Evolutionary conservation across 2,888 invertebrate genomes (phyloP), one percentile per base, ranked within the genome.

Genomic region (Thyatira batis): DNA sequence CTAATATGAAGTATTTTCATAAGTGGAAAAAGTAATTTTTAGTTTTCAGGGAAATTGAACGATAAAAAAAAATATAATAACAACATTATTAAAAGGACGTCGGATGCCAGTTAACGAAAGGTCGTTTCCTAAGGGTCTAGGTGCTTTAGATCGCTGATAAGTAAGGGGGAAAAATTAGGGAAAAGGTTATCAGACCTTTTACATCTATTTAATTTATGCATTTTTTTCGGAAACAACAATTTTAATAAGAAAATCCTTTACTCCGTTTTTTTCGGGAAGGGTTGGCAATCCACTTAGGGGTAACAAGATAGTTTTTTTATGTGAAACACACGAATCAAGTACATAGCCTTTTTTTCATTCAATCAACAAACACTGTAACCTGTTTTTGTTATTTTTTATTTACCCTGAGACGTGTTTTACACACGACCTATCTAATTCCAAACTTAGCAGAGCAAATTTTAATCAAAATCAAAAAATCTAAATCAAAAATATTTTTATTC

Each of bases 21-120:
- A 23, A 23, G 23, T 6, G 6, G 6, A 23, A 23, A 23, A 23
- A 23, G 23, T 6, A 23, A 39, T 39, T 39, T 17, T 17, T 17
- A 8, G n/a, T 39, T 39, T 39, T 39, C n/a, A 39, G 5, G 17
- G 17, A 66, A 58, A 70, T 77, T 75, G 23, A 71, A 75, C 67
- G 73, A 70, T 71, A 67, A 72, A 67, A 71, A 66, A 69, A 66
- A 66, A 67, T 67, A 71, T 67, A 71, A 75, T 74, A 66, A 73
- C 69, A 69, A 69, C 71, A 66, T 67, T 71, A 73, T 70, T 70
- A 76, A 70, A 69, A 66, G 65, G 65, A 68, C 62, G 59, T 57
- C 65, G 49, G 66, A 57, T 58, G 65, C 55, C 63, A 54, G 63
- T 69, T 69, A 65, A 63, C 65, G 67, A 67, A 65, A 55, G 53